Evolutionary conservation across 2,888 invertebrate species (phyloP), one percentile per base, ranked within the genome.

Genomic region (Amblyjoppa proteus): DNA sequence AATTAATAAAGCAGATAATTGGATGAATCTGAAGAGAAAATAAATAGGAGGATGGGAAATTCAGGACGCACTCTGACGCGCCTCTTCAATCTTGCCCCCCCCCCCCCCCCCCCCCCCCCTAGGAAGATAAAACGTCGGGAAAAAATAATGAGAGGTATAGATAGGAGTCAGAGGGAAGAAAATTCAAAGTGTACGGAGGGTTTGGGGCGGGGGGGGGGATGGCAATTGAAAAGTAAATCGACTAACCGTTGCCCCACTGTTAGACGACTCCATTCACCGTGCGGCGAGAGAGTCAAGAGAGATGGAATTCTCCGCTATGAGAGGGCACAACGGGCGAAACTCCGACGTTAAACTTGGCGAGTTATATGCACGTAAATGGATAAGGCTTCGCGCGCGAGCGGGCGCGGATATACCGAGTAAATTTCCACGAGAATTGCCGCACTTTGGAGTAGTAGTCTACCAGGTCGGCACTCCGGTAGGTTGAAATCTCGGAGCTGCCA

Each of bases 191-290:
- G 6, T 64, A 31, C 34, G 16, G 58, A 3, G 53, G 53, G 20
- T 53, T 3, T 25, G 61, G 6, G 31, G 61, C n/a, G 11, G 11
- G 28, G 28, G 56, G 11, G 25, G 16, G 31, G 6, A 34, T n/a
- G 71, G 76, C 71, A 76, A 85, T 85, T 82, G 79, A 85, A 82
- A 85, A 85, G 79, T 76, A 82, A 85, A 85, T 82, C 68, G 75
- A 73, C 56, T 61, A 49, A 73, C 45, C 75, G 66, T 53, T 64
- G 64, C 7, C 45, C 51, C 64, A 25, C 41, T 61, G 74, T 70
- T 41, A 66, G 85, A 71, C 56, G 68, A 71, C 75, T 85, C 75
- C 68, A 82, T 85, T 80, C 75, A 82, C 71, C 66, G 79, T 34
- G 51, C 68, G 64, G 25, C 31, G 80, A 45, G 83, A 56, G 45